Conservation (phyloP, 2,888 invertebrate genomes). For the Lasioglossum vierecki region DNA sequence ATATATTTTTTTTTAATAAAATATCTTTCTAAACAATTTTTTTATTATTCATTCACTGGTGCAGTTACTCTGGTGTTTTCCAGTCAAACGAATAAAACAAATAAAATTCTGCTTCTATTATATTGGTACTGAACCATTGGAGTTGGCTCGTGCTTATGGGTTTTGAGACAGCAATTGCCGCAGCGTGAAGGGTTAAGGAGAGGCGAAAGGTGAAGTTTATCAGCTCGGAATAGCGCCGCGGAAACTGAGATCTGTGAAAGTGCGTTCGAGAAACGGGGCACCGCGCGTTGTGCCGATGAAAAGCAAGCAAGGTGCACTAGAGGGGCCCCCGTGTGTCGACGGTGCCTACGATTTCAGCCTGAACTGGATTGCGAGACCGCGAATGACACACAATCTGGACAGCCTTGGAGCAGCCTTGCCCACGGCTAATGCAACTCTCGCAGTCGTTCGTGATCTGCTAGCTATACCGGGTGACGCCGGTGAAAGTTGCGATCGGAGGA, state of each 20-base stretch:
- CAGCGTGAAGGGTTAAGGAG: not conserved
- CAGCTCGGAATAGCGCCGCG: not conserved
- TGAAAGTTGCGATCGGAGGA: conserved; percentile 50
- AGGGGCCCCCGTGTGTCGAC: not conserved
- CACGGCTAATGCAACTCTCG: conserved; percentile 69
- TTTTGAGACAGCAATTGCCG: not conserved
- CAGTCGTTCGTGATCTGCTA: conserved; percentile 47
- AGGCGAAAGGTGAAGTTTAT: conserved; percentile 1
- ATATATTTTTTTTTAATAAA: too few species aligned
- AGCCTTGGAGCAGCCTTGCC: conserved; percentile 82
- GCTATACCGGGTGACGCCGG: conserved; percentile 50
- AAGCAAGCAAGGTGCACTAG: conserved; percentile 35
- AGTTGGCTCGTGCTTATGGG: not conserved
- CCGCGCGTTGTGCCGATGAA: conserved; percentile 1
- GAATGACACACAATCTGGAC: conserved; percentile 70
- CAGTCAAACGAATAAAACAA: too few species aligned
- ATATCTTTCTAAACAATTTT: too few species aligned
- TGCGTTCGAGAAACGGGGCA: not conserved
- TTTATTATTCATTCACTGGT: too few species aligned
- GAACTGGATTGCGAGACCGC: conserved; percentile 66
- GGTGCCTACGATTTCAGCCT: conserved; percentile 49
- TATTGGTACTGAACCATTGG: not conserved
- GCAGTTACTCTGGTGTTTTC: too few species aligned
- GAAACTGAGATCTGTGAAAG: conserved; percentile 30
- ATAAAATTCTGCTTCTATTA: not conserved